Base-by-base conservation (phyloP, 2,797 vertebrate species). In the Molossus alvarezi region DNA sequence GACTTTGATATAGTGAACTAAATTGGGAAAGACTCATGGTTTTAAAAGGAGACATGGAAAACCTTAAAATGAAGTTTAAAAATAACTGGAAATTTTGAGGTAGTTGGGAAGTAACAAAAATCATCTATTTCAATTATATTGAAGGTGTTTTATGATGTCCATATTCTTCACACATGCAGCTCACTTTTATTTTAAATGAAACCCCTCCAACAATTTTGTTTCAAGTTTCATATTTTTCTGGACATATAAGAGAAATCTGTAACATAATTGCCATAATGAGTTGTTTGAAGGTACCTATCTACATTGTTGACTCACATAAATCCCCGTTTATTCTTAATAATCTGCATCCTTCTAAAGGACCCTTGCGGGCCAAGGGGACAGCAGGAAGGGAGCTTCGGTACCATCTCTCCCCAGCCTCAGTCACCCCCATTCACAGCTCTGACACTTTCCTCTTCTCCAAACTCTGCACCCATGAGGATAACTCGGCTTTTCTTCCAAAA, bases 191-290 rank as follows among this genome's bases (percentile, higher is more conserved):
- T 84, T 94, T 94, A 75, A 23, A 37, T 65, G 41, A 45, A 60
- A 81, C 11, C 25, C 21, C 62, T 92, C 15, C 73, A 33, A 67
- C 4, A 89, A 8, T 65, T 88, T 57, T 88, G 33, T 88, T 77
- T 4, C 67, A 73, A 73, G 37, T 76, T 81, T 33, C 91, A 51
- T 0, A 71, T 17, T 84, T 23, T 53, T 90, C 60, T 90, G 18
- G 87, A 96, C n/a, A 93, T 6, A 64, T 55, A 69, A 62, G 14
- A 89, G 75, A 82, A 62, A 29, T 27, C 13, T 86, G 92, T 37
- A 84, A 62, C 65, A 58, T 69, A 71, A 23, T 53, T 45, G 10
- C 37, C 80, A 18, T 37, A 88, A 76, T 55, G 4, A 81, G 37
- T 11, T 72, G 8, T 79, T 90, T 94, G 81, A 60, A 15, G n/a